These are phyloP conservation scores for Myiopsitta monachus DNA, from an alignment of 2,113 vertebrate genomes.

Conservation along the genomic window DNA sequence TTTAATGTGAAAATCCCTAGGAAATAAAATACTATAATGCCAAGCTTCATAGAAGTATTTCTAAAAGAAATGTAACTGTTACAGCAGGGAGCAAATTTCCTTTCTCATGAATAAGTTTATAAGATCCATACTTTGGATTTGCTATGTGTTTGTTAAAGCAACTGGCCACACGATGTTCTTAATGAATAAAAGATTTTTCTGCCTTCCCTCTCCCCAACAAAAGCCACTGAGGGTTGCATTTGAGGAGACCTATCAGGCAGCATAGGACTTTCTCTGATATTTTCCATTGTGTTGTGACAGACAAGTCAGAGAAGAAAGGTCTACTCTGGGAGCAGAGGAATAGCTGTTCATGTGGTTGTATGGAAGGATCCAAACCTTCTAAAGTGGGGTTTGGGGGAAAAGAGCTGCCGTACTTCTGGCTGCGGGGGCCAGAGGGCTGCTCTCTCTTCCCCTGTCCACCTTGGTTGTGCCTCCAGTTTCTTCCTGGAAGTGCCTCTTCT, in stretches of 20 bases:
- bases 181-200: background rate
- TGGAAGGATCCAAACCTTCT: background rate
- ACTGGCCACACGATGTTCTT: background rate
- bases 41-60: background rate
- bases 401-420: background rate
- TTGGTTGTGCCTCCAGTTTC: background rate
- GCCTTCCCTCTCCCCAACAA: background rate
- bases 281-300: background rate
- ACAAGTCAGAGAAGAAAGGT: background rate
- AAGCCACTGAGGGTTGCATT: background rate
- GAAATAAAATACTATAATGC: background rate
- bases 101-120: background rate
- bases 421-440: background rate
- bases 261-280: background rate
- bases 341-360: background rate
- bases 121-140: background rate
- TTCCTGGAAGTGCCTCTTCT: background rate
- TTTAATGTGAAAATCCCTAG: background rate
- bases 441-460: background rate
- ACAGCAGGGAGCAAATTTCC: background rate
- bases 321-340: background rate
- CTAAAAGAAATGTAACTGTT: background rate
- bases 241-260: background rate
- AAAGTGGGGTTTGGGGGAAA: rapidly evolving
- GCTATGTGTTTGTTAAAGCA: background rate